phyloP scores from a whole-genome alignment of 2,797 vertebrate species.

The Australoheros facetus region DNA sequence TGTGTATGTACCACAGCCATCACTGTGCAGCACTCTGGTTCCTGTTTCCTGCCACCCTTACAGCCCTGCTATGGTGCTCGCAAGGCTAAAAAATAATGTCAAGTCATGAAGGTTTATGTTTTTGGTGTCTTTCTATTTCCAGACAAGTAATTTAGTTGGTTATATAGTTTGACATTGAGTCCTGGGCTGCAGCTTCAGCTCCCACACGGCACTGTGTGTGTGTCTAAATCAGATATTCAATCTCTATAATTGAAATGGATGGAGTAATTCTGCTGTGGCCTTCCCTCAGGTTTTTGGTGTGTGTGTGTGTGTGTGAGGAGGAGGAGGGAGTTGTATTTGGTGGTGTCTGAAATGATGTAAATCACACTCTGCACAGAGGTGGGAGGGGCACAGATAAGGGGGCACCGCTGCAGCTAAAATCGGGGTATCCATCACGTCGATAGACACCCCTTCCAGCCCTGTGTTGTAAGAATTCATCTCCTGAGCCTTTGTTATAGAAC shows the following conservation, averaged over 20 bases:
- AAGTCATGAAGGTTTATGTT: conserved; percentile 37
- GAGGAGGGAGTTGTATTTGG: conserved; percentile 14
- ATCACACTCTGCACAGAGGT: conserved; percentile 33
- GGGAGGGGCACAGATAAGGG: conserved; percentile 34
- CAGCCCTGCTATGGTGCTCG: not conserved
- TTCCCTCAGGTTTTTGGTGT: conserved; percentile 46
- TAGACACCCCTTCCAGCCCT: not conserved
- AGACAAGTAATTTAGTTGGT: conserved; percentile 61
- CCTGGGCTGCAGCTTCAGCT: conserved; percentile 46
- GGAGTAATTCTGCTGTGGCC: conserved; percentile 61
- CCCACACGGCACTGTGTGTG: conserved; percentile 39
- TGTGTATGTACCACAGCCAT: not conserved
- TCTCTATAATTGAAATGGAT: conserved; percentile 73
- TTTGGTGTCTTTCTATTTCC: conserved; percentile 48
- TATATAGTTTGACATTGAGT: conserved; percentile 70
- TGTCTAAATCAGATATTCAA: conserved; percentile 64
- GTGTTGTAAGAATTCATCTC: conserved; percentile 15
- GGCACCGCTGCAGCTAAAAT: conserved; percentile 42
- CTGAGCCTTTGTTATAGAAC: conserved; percentile 28
- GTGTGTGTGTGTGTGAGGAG: not conserved
- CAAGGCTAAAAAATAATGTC: conserved; percentile 41
- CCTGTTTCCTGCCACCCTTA: not conserved
- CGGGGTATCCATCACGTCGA: conserved; percentile 22
- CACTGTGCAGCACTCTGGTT: not conserved
- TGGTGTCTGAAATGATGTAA: conserved; percentile 53